These are phyloP conservation scores for Chymomyza amoena DNA, from an alignment of 2,888 invertebrate species.

Conservation along the genomic window DNA sequence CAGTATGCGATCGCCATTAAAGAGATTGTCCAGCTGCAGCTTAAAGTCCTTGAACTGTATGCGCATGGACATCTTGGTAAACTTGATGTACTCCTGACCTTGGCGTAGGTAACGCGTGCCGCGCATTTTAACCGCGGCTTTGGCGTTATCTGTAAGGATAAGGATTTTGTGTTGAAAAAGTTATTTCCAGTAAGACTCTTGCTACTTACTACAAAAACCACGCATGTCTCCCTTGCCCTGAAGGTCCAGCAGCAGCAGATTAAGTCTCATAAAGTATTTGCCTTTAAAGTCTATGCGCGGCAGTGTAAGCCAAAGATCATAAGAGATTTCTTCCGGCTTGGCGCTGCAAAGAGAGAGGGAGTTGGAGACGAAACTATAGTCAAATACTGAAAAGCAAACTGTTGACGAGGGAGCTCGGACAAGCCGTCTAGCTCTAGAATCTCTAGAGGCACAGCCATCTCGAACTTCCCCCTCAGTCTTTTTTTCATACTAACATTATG, in stretches of 20 bases:
- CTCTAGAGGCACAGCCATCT: too few relatives aligned
- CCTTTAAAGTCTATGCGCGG: slow-evolving; percentile 77
- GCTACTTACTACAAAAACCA: slow-evolving; percentile 72
- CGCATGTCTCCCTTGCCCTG: slow-evolving; percentile 76
- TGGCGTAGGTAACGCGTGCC: slow-evolving; percentile 68
- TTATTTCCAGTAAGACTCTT: too few relatives aligned
- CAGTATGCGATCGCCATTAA: slow-evolving; percentile 76
- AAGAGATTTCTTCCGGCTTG: slow-evolving; percentile 72
- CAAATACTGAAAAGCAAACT: too few relatives aligned
- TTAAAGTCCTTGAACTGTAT: slow-evolving; percentile 75
- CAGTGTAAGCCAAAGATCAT: slow-evolving; percentile 75
- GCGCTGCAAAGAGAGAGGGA: slow-evolving; percentile 56
- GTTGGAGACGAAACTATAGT: background rate
- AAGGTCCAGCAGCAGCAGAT: slow-evolving; percentile 75
- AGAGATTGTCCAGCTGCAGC: slow-evolving; percentile 76
- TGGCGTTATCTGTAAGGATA: slow-evolving; percentile 73
- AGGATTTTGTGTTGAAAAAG: background rate
- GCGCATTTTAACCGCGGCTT: slow-evolving; percentile 76
- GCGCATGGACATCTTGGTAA: slow-evolving; percentile 75
- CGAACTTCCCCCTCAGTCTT: too few relatives aligned
- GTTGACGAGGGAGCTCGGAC: too few relatives aligned
- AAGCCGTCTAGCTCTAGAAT: background rate
- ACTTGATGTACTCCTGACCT: slow-evolving; percentile 75
- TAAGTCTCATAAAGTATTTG: slow-evolving; percentile 75
- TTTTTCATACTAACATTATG: slow-evolving; percentile 63